These are phyloP conservation scores for Diplodus puntazzo DNA, from an alignment of 2,797 vertebrate species.

Conservation along the genomic window DNA sequence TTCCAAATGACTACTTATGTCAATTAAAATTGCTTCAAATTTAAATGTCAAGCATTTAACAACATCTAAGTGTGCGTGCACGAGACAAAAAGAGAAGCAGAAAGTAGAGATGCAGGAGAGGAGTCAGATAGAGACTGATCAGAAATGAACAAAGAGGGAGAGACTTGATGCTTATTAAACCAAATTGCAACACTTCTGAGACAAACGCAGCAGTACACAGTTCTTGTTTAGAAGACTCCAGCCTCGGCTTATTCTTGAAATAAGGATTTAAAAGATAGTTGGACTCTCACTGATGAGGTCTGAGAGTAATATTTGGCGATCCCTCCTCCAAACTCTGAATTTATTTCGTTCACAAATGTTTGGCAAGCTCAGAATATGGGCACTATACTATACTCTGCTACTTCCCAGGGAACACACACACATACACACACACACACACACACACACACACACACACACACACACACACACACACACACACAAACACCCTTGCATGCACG, in stretches of 20 bases:
- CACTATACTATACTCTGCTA: conserved; percentile 33
- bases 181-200: conserved; percentile 86
- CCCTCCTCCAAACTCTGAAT: conserved; percentile 50
- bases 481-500: conserved; percentile 14
- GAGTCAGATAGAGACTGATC: conserved; percentile 54
- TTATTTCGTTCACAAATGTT: conserved; percentile 57
- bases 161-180: conserved; percentile 88
- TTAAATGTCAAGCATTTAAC: conserved; percentile 4
- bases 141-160: conserved; percentile 56
- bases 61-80: background rate
- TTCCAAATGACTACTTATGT: background rate
- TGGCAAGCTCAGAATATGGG: conserved; percentile 42
- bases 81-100: conserved; percentile 33
- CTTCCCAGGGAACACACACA: conserved; percentile 22
- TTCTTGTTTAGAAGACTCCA: conserved; percentile 83
- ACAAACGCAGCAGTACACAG: conserved; percentile 83
- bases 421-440: conserved; percentile 28
- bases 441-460: conserved; percentile 7
- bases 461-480: conserved; percentile 25
- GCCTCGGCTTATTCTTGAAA: conserved; percentile 89
- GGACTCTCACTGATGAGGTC: conserved; percentile 87
- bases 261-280: conserved; percentile 90
- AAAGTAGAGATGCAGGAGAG: conserved; percentile 40
- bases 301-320: conserved; percentile 73
- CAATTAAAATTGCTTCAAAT: conserved; percentile 4